Evolutionary conservation across 2,888 invertebrate species (phyloP), one percentile per base, ranked within the genome.

Genomic region (Apamea sordens): DNA sequence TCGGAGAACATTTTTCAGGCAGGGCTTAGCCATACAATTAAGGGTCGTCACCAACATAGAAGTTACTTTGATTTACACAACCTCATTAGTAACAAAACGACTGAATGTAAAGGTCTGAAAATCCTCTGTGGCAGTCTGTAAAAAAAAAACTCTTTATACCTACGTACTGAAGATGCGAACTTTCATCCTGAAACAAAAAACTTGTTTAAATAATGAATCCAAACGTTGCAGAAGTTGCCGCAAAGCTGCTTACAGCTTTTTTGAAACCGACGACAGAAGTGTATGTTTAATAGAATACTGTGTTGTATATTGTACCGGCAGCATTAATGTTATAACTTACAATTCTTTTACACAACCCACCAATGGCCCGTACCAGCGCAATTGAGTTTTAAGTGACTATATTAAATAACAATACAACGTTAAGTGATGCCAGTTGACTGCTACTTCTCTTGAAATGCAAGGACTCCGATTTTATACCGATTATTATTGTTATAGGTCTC

Each of bases 401-500:
- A 59, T 74, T 59, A 67, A 75, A 50, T 82, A 44, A 82, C 47
- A 79, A 79, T 79, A 59, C 56, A 53, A 32, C 32, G 41, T 50
- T 73, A 28, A 82, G 65, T 59, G 75, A 59, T 67, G 44, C 59
- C 32, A 61, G 50, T 44, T 59, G 32, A 64, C 28, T 65, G 67
- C 32, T 74, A 68, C 76, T 68, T 76, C 67, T 24, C 44, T 63
- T 61, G 44, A 24, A 36, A 21, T 56, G 44, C 41, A 53, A 53
- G 18, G 18, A 67, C 59, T 61, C 61, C 32, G 47, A 72, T 73
- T 64, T 76, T 69, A 85, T 61, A 82, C 64, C n/a, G n/a, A 61
- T 53, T 32, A 72, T 84, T 86, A 78, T 84, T 84, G 86, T 84
- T 84, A 75, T 83, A 84, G 84, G 86, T 86, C 61, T 84, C 36